phyloP scores from a whole-genome alignment of 2,888 invertebrate genomes.

The Sussaba pulchella region DNA sequence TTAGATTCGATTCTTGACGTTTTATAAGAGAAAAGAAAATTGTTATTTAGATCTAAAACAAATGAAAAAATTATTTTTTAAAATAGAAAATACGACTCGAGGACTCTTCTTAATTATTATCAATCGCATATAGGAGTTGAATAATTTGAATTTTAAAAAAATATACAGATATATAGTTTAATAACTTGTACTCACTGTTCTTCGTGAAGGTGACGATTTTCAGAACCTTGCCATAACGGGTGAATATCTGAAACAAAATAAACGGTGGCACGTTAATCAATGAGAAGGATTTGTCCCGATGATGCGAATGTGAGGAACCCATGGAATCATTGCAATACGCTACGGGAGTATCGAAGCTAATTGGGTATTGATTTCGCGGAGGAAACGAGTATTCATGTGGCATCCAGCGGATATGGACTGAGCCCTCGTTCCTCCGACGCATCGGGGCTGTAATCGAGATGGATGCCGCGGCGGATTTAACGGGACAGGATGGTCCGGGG shows the following conservation, averaged over 20 bases:
- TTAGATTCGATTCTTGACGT: too few species aligned
- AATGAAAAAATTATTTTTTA: not conserved
- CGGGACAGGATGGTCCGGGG: constrained; percentile 36
- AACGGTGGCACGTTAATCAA: constrained; percentile 17
- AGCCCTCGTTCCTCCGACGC: not conserved
- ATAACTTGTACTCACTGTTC: constrained; percentile 93
- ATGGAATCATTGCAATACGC: constrained; percentile 9
- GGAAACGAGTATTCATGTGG: constrained; percentile 43
- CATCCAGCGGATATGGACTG: constrained; percentile 1
- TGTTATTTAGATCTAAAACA: not conserved
- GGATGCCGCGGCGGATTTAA: constrained; percentile 33
- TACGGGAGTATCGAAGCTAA: constrained; percentile 27
- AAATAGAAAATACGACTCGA: too few species aligned
- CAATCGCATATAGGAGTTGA: too few species aligned
- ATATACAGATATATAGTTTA: not conserved
- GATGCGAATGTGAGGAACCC: constrained; percentile 2
- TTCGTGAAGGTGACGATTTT: constrained; percentile 99
- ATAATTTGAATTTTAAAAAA: too few species aligned
- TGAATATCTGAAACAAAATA: constrained; percentile 93
- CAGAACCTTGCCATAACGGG: constrained; percentile 98
- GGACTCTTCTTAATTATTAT: too few species aligned
- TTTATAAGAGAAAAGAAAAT: not conserved
- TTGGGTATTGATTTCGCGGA: constrained; percentile 28
- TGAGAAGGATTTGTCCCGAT: constrained; percentile 1
- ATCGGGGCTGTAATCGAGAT: constrained; percentile 46